These are phyloP conservation scores for Amitus sp. DNA, from an alignment of 2,888 invertebrate genomes.

Conservation along the genomic window DNA sequence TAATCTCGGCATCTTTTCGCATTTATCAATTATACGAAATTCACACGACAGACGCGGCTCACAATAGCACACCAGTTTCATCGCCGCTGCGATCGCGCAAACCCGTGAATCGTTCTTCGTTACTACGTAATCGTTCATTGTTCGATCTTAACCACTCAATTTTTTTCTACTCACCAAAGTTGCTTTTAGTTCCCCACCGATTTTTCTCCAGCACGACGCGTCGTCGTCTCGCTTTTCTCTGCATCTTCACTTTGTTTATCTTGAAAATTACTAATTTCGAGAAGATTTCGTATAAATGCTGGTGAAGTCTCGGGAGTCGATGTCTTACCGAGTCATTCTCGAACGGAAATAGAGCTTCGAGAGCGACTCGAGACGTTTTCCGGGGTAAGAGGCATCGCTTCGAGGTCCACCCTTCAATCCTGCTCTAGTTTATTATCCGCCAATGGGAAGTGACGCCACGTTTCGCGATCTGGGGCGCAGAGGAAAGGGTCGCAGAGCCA, in stretches of 20 bases:
- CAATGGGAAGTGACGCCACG: constrained; percentile 46
- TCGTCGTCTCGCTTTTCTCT: background rate
- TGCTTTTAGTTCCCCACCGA: background rate
- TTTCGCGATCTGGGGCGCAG: constrained; percentile 41
- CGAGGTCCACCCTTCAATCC: constrained; percentile 51
- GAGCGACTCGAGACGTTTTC: background rate
- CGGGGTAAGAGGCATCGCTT: constrained; percentile 11
- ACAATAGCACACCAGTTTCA: constrained; percentile 20
- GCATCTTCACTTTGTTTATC: background rate
- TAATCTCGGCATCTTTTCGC: constrained; percentile 13
- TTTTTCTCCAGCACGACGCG: background rate
- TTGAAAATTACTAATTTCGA: background rate
- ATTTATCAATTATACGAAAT: constrained; percentile 23
- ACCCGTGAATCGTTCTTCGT: constrained; percentile 22
- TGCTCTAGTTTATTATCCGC: constrained; percentile 58
- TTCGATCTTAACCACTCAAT: constrained; percentile 2
- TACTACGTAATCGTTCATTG: constrained; percentile 18
- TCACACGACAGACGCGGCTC: constrained; percentile 17
- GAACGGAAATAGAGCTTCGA: background rate
- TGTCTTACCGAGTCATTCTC: constrained; percentile 8
- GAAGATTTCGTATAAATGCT: background rate
- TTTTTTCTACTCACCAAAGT: constrained; percentile 1
- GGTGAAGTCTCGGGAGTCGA: background rate
- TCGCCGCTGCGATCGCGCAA: constrained; percentile 18
- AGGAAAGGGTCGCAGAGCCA: constrained; percentile 42